Conservation (phyloP, 2,797 vertebrate genomes). For the Arctocebus calabarensis region DNA sequence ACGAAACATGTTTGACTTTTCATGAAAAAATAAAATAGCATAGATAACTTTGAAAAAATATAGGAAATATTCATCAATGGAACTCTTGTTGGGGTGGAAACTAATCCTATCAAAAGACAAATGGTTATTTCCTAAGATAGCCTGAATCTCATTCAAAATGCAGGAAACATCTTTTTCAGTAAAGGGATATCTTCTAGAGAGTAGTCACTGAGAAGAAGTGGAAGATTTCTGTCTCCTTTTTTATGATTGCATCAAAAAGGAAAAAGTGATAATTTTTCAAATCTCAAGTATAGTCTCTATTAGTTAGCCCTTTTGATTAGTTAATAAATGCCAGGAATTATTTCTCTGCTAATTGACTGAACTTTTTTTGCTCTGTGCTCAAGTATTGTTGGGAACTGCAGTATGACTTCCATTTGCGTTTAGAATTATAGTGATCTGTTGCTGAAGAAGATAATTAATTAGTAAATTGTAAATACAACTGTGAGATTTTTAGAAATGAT, state of each 20-base stretch:
- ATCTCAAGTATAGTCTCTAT: background rate
- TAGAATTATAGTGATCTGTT: background rate
- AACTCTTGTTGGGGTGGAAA: slow-evolving; percentile 14
- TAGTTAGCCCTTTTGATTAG: background rate
- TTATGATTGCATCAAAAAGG: background rate
- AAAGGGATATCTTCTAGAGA: background rate
- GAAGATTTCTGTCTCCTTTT: background rate
- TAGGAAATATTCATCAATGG: background rate
- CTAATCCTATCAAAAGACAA: background rate
- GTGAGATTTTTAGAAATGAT: background rate
- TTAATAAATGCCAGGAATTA: background rate
- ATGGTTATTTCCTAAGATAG: background rate
- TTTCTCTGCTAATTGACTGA: background rate
- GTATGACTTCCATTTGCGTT: background rate
- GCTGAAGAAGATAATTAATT: background rate
- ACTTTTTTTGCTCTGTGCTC: background rate
- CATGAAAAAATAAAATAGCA: slow-evolving; percentile 16
- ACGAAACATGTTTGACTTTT: slow-evolving; percentile 7
- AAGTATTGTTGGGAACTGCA: background rate
- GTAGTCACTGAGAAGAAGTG: background rate
- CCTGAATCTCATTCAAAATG: background rate
- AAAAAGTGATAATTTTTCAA: background rate
- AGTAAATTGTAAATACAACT: background rate
- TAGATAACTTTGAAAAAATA: background rate
- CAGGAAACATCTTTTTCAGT: background rate